Conservation (phyloP, 2,113 vertebrate species). For the Cyprinus carpio region DNA sequence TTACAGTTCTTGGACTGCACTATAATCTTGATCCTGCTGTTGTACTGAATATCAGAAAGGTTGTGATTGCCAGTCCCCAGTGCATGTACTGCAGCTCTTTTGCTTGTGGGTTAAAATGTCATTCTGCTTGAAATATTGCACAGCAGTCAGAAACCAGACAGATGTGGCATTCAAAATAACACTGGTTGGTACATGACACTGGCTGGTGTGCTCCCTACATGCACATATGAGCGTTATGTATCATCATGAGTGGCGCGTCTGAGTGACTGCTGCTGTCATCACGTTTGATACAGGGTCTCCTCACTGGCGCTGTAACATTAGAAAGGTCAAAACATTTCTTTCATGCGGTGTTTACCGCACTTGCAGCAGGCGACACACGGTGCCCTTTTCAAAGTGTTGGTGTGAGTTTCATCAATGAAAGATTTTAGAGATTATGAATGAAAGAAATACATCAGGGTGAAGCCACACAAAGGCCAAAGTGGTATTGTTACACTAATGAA, state of each 20-base stretch:
- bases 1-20: neutral
- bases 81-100: neutral
- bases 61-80: neutral
- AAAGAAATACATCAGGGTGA: neutral
- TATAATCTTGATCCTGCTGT: neutral
- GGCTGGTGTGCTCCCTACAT: neutral
- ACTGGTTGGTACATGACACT: neutral
- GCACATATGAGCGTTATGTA: neutral
- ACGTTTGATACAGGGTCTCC: neutral
- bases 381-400: slow-evolving; percentile 7
- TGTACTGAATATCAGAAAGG: neutral
- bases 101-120: neutral
- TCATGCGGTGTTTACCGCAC: slow-evolving; percentile 4
- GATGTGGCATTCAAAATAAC: slow-evolving; percentile 26
- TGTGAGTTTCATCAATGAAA: slow-evolving; percentile 6
- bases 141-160: slow-evolving; percentile 6
- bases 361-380: neutral
- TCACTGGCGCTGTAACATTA: neutral
- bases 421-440: neutral
- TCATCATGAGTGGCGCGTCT: neutral
- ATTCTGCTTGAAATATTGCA: neutral
- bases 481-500: neutral
- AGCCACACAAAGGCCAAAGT: neutral
- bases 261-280: slow-evolving; percentile 24
- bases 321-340: slow-evolving; percentile 28